Evolutionary conservation across 2,888 invertebrate genomes (phyloP).

Genomic region (Microctonus hyperodae): DNA sequence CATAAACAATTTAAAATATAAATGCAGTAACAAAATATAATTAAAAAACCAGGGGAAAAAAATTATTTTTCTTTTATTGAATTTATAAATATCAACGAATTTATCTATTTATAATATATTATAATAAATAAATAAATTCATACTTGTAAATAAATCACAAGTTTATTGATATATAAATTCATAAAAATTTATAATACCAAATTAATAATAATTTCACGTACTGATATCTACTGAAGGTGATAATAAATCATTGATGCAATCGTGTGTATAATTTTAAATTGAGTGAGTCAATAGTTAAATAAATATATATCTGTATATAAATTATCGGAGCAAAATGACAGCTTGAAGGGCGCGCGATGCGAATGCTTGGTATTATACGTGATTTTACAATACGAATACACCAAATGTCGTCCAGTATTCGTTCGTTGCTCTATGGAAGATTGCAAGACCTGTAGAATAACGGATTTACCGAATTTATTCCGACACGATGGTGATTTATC

Average conservation of each 20-base stretch:
- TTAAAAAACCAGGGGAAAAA: no score
- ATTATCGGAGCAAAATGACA: slow-evolving; percentile 6
- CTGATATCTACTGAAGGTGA: no score
- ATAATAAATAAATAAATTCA: no score
- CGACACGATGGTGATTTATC: slow-evolving; percentile 47
- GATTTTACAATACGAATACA: slow-evolving; percentile 2
- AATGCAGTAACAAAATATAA: slow-evolving; percentile 10
- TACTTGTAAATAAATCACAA: no score
- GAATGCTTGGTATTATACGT: background rate
- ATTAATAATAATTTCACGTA: no score
- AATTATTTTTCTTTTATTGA: no score
- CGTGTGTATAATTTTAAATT: slow-evolving; percentile 38
- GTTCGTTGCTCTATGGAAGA: background rate
- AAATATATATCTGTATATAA: background rate
- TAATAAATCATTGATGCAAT: slow-evolving; percentile 16
- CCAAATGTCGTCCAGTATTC: background rate
- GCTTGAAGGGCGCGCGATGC: background rate
- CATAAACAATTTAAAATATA: background rate
- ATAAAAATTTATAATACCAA: no score
- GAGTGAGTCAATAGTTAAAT: slow-evolving; percentile 40
- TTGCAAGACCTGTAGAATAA: slow-evolving; percentile 15
- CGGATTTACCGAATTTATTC: slow-evolving; percentile 21
- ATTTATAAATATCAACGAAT: no score
- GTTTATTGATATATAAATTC: background rate
- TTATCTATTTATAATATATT: no score